Evolutionary conservation across 1,140 invertebrate genomes (phyloP).

Genomic region (Rhagoletis zephyria): DNA sequence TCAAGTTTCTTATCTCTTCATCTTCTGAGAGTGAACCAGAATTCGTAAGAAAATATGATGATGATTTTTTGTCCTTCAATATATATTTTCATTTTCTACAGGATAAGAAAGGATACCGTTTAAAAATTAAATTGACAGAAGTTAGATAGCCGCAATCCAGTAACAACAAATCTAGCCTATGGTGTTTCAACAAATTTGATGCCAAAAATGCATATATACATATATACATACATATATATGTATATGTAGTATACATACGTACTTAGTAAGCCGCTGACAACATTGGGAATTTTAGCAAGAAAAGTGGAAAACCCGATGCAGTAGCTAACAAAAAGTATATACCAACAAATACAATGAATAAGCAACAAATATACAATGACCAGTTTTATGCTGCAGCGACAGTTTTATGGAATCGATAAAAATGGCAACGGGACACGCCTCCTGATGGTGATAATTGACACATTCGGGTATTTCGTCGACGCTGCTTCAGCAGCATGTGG

Average conservation of each 20-base stretch:
- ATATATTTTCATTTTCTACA: slow-evolving; percentile 17
- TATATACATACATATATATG: too few relatives aligned
- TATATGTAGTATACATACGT: too few relatives aligned
- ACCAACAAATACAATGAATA: not conserved
- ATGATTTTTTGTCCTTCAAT: not conserved
- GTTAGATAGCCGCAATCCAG: not conserved
- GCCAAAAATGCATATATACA: not conserved
- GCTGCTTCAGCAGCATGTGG: not conserved
- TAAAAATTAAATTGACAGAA: not conserved
- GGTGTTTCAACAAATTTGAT: not conserved
- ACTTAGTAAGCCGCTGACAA: not conserved
- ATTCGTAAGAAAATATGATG: not conserved
- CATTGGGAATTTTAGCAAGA: not conserved
- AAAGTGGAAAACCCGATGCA: not conserved
- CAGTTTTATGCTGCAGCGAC: not conserved
- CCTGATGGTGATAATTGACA: slow-evolving; percentile 47
- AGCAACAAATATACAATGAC: not conserved
- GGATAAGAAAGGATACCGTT: not conserved
- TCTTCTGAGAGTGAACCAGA: not conserved
- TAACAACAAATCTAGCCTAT: not conserved
- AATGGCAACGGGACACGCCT: slow-evolving; percentile 11
- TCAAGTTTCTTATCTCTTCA: not conserved
- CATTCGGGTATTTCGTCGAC: not conserved
- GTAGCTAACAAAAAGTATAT: not conserved
- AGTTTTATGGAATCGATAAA: slow-evolving; percentile 29